These are phyloP conservation scores for Alca torda DNA, from an alignment of 2,797 vertebrate species.

Conservation along the genomic window DNA sequence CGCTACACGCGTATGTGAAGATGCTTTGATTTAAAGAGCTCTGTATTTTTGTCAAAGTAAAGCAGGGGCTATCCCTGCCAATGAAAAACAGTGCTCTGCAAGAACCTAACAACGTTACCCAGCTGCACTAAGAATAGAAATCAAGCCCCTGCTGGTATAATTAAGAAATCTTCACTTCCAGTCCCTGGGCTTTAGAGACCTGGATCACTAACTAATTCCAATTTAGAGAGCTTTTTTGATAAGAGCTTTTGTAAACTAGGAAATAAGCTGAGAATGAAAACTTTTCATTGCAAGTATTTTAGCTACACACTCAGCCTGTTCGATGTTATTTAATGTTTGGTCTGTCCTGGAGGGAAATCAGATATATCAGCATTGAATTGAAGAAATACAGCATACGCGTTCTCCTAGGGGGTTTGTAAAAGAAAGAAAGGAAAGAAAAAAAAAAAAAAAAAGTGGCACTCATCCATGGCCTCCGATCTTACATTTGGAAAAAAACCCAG, in stretches of 20 bases:
- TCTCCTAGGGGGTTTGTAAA: slow-evolving; percentile 6
- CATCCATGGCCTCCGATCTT: neutral
- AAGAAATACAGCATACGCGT: neutral
- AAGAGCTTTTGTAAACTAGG: slow-evolving; percentile 70
- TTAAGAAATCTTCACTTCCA: slow-evolving; percentile 76
- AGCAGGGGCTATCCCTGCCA: neutral
- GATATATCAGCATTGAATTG: slow-evolving; percentile 39
- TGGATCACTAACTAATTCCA: slow-evolving; percentile 75
- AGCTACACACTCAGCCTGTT: slow-evolving; percentile 14
- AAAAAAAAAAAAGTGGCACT: neutral
- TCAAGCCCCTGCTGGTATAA: slow-evolving; percentile 71
- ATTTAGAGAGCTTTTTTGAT: slow-evolving; percentile 73
- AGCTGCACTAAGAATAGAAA: slow-evolving; percentile 72
- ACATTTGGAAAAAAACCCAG: neutral
- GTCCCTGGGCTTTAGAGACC: slow-evolving; percentile 70
- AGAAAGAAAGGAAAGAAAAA: neutral
- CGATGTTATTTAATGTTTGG: slow-evolving; percentile 51
- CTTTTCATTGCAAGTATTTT: slow-evolving; percentile 42
- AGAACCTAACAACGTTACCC: slow-evolving; percentile 56
- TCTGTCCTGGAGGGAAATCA: slow-evolving; percentile 61
- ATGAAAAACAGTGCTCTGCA: slow-evolving; percentile 4
- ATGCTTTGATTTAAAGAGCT: neutral
- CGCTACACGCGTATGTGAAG: neutral
- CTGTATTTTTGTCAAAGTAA: neutral
- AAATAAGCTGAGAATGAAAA: slow-evolving; percentile 60